Percentiles rank a stretch among this genome's conserved stretches.
These are phyloP conservation scores for Carabus problematicus DNA, from an alignment of 2,888 invertebrate genomes.

Conservation along the genomic window DNA sequence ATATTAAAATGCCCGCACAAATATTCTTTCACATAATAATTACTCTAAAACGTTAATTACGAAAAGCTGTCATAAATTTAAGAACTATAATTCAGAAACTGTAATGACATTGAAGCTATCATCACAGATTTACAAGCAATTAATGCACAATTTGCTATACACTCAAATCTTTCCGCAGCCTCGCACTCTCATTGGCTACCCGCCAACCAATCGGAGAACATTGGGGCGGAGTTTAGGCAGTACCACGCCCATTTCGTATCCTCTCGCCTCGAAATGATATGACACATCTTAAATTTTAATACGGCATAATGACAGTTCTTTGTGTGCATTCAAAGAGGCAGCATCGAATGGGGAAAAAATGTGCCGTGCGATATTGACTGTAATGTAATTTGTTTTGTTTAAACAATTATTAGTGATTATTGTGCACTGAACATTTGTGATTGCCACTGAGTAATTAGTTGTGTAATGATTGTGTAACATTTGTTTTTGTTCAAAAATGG, in stretches of 20 bases:
- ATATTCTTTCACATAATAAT: too few relatives aligned
- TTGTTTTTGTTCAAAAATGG: conserved; percentile 1
- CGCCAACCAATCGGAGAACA: conserved; percentile 19
- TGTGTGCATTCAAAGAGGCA: conserved; percentile 22
- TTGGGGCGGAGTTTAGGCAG: conserved; percentile 5
- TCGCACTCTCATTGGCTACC: conserved; percentile 12
- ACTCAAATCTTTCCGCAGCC: not conserved
- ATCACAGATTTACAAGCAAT: conserved; percentile 14
- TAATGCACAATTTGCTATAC: conserved; percentile 8
- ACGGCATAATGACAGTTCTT: conserved; percentile 39
- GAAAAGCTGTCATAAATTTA: too few relatives aligned
- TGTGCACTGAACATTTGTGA: conserved; percentile 1
- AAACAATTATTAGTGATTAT: not conserved
- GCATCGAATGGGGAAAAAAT: conserved; percentile 3
- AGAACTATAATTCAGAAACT: too few relatives aligned
- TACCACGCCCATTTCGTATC: conserved; percentile 3
- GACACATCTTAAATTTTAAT: conserved; percentile 42
- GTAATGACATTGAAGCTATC: too few relatives aligned
- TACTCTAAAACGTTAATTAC: too few relatives aligned
- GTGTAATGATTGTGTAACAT: not conserved
- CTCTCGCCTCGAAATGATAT: conserved; percentile 8
- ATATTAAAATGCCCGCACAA: too few relatives aligned
- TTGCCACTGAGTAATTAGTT: not conserved
- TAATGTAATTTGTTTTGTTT: too few relatives aligned
- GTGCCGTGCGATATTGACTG: not conserved